These are phyloP conservation scores for Crotalus horridus DNA, from an alignment of 2,113 vertebrate species.

Conservation along the genomic window DNA sequence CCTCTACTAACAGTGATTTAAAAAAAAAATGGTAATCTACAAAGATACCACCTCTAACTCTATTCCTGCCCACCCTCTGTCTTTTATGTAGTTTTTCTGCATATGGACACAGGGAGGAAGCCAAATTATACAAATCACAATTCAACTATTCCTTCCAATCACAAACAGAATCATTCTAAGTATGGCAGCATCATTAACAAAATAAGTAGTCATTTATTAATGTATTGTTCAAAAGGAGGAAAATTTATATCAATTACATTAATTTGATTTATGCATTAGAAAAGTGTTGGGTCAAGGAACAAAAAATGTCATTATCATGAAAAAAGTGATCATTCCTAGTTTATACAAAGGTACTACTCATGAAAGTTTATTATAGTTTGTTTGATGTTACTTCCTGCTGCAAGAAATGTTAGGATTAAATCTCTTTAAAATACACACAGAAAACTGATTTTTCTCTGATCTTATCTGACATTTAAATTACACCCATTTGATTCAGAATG, in stretches of 20 bases:
- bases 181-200: neutral
- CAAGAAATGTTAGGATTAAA: neutral
- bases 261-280: neutral
- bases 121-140: neutral
- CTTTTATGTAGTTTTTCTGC: neutral
- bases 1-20: neutral
- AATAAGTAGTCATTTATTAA: neutral
- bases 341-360: neutral
- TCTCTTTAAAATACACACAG: neutral
- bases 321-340: neutral
- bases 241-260: neutral
- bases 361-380: neutral
- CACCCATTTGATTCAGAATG: neutral
- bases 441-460: neutral
- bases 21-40: neutral
- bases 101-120: neutral
- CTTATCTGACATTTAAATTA: neutral
- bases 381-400: neutral
- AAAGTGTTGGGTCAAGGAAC: neutral
- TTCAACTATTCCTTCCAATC: neutral
- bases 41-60: neutral
- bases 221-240: neutral
- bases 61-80: neutral
- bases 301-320: neutral
- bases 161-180: neutral